These are phyloP conservation scores for Gallinago jamesoni DNA, from an alignment of 2,113 vertebrate species.

Conservation along the genomic window DNA sequence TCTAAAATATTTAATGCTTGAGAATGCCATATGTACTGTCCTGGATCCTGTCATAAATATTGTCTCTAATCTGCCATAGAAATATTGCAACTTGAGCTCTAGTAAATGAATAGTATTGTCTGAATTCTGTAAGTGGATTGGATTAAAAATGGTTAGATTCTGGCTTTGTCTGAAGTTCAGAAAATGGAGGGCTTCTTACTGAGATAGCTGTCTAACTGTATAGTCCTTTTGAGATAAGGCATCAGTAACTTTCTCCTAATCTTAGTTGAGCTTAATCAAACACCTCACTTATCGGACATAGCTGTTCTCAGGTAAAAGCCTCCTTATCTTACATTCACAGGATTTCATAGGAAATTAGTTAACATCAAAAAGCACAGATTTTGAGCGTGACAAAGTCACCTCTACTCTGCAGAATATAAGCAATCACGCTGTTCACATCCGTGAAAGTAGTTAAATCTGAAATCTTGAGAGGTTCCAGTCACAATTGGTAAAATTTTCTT, in stretches of 20 bases:
- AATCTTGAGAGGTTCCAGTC: background rate
- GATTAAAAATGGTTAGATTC: constrained; percentile 27
- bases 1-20: background rate
- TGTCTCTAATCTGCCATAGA: background rate
- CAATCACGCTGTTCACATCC: background rate
- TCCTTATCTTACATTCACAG: constrained; percentile 46
- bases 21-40: background rate
- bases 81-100: background rate
- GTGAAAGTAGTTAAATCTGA: background rate
- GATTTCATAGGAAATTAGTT: constrained; percentile 55
- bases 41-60: background rate
- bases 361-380: constrained; percentile 47
- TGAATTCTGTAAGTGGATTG: constrained; percentile 6
- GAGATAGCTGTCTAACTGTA: constrained; percentile 37
- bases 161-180: constrained; percentile 11
- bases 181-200: background rate
- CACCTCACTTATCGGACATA: constrained; percentile 44
- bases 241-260: constrained; percentile 58
- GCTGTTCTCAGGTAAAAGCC: constrained; percentile 45
- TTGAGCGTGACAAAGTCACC: constrained; percentile 49
- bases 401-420: background rate
- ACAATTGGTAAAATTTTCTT: background rate
- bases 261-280: constrained; percentile 54
- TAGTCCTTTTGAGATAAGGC: constrained; percentile 50
- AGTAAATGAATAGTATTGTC: constrained; percentile 6